A percentile compares a stretch with the other conserved stretches of the same genome.
phyloP scores from a whole-genome alignment of 2,113 vertebrate species.

The Lonchura striata region DNA sequence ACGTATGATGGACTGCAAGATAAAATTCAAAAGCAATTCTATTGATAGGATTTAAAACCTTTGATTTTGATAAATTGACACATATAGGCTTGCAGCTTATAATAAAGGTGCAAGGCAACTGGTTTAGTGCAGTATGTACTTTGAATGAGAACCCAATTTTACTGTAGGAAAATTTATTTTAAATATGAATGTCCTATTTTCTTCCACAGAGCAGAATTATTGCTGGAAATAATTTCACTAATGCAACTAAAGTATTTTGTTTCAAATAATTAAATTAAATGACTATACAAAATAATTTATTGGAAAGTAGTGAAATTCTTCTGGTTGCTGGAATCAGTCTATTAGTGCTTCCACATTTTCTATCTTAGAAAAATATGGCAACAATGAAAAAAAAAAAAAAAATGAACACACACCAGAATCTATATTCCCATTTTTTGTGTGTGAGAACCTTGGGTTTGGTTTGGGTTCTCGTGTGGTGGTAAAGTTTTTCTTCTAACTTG shows the following conservation, averaged over 20 bases:
- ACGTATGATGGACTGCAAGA: neutral
- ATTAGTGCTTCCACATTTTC: neutral
- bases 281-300: neutral
- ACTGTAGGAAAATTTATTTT: conserved; percentile 17
- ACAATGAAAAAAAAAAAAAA: neutral
- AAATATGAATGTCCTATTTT: conserved; percentile 31
- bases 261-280: conserved; percentile 23
- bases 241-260: neutral
- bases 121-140: neutral
- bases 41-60: conserved; percentile 11
- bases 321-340: neutral
- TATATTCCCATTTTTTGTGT: neutral
- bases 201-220: neutral
- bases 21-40: conserved; percentile 51
- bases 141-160: conserved; percentile 5
- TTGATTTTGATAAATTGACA: conserved; percentile 23
- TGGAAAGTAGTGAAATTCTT: neutral
- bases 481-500: too few species aligned
- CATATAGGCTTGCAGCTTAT: neutral
- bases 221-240: conserved; percentile 37
- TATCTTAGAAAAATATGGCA: neutral
- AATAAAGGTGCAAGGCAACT: conserved; percentile 4
- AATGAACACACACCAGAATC: neutral
- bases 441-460: too few species aligned
- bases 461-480: too few species aligned